Base-by-base conservation (phyloP, 2,888 invertebrate genomes). In the Trissoscelio sp. region DNA sequence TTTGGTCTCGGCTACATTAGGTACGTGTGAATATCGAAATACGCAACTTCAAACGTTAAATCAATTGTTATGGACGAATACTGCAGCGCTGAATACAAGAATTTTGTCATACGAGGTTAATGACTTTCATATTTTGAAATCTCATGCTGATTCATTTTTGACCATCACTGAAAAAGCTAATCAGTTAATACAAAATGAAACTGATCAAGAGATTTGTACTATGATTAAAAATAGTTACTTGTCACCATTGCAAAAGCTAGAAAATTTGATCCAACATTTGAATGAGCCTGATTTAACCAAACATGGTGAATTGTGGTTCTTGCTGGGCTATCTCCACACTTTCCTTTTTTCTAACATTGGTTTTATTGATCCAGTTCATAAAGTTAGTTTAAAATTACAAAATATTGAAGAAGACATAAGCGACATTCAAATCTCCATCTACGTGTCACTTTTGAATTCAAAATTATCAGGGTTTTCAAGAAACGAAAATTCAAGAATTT, bases 361-460 rank as follows among this genome's bases (percentile, higher is more conserved):
- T 1, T 81, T 86, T 0, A 95, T 98, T 3, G 98, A 98, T 92
- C 97, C 97, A 0, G 94, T 96, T 0, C 94, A 95, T 74, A 97
- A 97, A 90, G 94, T 95, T 83, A 92, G 94, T 0, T 90, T 97
- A 0, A 96, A 96, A 91, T 93, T 95, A 7, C 91, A 93, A 48
- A 96, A 97, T 84, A 92, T 94, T 11, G 90, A 93, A 20, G 94
- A 96, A 85, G 96, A 97, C 89, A 93, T 96, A 1, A 89, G 91
- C 16, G 93, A 94, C 86, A 93, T 95, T 34, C 92, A 93, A 9
- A 92, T 92, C 7, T 89, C 95, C 53, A 91, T 93, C 6, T 92
- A 93, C 7, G 92, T 93, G 14, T 95, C 95, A 82, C 93, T 94
- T 77, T 90, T 93, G 57, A 93, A 94, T 77, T 91, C 91, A 31